Base-by-base conservation (phyloP, 2,113 vertebrate genomes). In the Esox niger region DNA sequence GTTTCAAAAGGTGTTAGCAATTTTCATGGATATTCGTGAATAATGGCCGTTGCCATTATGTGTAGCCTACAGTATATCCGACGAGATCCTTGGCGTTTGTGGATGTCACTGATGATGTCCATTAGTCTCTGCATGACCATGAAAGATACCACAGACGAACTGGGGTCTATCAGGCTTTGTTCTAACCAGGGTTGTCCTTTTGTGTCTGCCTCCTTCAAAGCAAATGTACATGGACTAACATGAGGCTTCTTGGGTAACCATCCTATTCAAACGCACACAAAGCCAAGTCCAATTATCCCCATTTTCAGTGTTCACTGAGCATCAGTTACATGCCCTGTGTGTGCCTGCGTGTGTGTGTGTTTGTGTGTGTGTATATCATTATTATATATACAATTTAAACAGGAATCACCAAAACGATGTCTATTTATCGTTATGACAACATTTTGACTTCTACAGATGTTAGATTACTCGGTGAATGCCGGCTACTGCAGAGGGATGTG, bases 181-280 rank as follows among this genome's bases (percentile, higher is more conserved):
- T 88, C 80, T 79, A 85, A 74, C 78, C 70, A 76, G 83, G 84
- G 87, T 89, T 82, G 75, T 70, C 84, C 88, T 84, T 90, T 91
- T 92, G 87, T 91, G 89, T 87, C 79, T 74, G 84, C 79, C 83
- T 90, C 89, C 90, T 92, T 92, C 90, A 92, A 91, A 91, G 90
- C 86, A 78, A 88, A 87, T 84, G 87, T 88, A 91, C 88, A 89
- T 79, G 88, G 87, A 87, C 86, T 85, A 86, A 91, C 90, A 91
- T 92, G 90, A 91, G 90, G 87, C 88, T 89, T 91, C 92, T 92
- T 92, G 84, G 89, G 84, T 93, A 90, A 89, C 92, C 86, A 6
- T 74, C 77, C 85, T 83, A 89, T 92, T 92, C 87, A 93, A 74
- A 84, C 76, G 54, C 68, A 70, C 79, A 92, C 91, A 93, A 93